A percentile compares a stretch with the other conserved stretches of the same genome.
Evolutionary conservation across 2,113 vertebrate genomes (phyloP).

Genomic region (Labeo rohita): DNA sequence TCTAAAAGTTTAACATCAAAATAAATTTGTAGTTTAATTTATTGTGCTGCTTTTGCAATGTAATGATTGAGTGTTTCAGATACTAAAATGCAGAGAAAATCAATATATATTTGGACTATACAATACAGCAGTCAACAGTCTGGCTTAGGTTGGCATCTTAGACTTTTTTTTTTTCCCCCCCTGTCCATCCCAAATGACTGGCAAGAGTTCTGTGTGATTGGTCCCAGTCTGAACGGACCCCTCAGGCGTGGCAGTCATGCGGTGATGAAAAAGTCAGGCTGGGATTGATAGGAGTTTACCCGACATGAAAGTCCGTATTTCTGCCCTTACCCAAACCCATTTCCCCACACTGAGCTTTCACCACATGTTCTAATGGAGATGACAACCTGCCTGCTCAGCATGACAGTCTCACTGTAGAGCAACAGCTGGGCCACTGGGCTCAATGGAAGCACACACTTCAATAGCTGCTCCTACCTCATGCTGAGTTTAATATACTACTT

Average conservation of each 20-base stretch:
- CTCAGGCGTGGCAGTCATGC: not conserved
- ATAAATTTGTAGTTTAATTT: not conserved
- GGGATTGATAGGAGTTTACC: slow-evolving; percentile 5
- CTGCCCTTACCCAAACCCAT: slow-evolving; percentile 27
- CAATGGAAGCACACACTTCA: slow-evolving; percentile 20
- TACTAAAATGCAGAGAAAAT: not conserved
- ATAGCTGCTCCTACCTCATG: slow-evolving; percentile 8
- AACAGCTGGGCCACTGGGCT: slow-evolving; percentile 26
- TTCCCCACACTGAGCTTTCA: slow-evolving; percentile 18
- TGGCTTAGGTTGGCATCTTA: not conserved
- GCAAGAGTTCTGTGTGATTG: slow-evolving; percentile 18
- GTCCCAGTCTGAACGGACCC: slow-evolving; percentile 4
- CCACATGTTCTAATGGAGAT: slow-evolving; percentile 6
- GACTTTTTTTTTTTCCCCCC: not conserved
- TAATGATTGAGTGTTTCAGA: not conserved
- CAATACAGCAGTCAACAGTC: not conserved
- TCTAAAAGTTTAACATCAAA: not conserved
- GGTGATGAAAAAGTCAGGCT: slow-evolving; percentile 49
- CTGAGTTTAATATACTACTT: slow-evolving; percentile 28
- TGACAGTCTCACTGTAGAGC: slow-evolving; percentile 1
- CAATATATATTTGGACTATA: not conserved
- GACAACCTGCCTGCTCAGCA: not conserved
- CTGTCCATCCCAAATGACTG: not conserved
- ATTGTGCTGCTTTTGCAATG: not conserved
- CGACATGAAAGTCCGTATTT: slow-evolving; percentile 4